Base-by-base conservation (phyloP, 1,140 invertebrate genomes). In the Goniozus legneri region DNA sequence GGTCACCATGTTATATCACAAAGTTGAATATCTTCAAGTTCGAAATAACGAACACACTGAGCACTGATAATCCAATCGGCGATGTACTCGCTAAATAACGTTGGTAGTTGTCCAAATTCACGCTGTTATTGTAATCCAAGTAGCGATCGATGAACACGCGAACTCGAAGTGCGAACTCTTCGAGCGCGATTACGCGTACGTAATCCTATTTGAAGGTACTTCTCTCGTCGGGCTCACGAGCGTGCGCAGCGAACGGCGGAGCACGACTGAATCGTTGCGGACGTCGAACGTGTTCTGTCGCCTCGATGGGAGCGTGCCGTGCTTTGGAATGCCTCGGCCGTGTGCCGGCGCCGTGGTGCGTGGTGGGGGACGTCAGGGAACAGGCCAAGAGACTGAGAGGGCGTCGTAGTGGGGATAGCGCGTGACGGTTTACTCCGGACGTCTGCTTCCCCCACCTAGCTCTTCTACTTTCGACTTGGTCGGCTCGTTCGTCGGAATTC, bases 391-490 rank as follows among this genome's bases (percentile, higher is more conserved):
- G n/a, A n/a, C n/a, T n/a, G n/a, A n/a, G n/a, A n/a, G 42, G 24
- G 47, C 41, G 34, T n/a, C 32, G 37, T 30, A 55, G 71, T 64
- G 62, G 67, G 68, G 60, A 46, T 52, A 64, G 66, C 71, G 69
- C 71, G 73, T 72, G 70, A 73, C 71, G 70, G 51, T 71, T 62
- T 55, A 64, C 62, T 64, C 62, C 66, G 64, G 58, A 58, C 59
- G n/a, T n/a, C n/a, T n/a, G n/a, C n/a, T 65, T 65, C 59, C 64
- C 66, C 68, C 65, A 63, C 71, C 47, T 35, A n/a, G n/a, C n/a
- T n/a, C n/a, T n/a, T n/a, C n/a, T n/a, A n/a, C n/a, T n/a, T n/a
- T n/a, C n/a, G n/a, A n/a, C n/a, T n/a, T n/a, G n/a, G n/a, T n/a
- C n/a, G n/a, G n/a, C n/a, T n/a, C n/a, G n/a, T n/a, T n/a, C n/a